Percentiles rank a stretch among this genome's conserved stretches.
These are phyloP conservation scores for Tachystola acroxantha DNA, from an alignment of 2,888 invertebrate genomes.

Conservation along the genomic window DNA sequence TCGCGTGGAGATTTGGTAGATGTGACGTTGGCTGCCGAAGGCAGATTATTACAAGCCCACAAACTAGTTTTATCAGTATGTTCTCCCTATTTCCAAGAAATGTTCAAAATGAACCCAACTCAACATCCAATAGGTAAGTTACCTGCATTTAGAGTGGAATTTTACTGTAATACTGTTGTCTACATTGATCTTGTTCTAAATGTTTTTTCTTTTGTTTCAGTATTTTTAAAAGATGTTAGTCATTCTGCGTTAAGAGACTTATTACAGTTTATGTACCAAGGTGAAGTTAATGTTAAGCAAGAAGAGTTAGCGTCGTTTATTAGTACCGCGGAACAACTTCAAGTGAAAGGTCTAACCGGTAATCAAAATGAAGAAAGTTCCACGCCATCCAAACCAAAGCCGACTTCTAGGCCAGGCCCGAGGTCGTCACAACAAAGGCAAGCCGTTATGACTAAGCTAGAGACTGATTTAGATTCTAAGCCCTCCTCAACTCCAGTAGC, in stretches of 20 bases:
- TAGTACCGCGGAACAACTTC: slow-evolving; percentile 84
- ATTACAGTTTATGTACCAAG: slow-evolving; percentile 85
- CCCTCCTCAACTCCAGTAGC: slow-evolving; percentile 80
- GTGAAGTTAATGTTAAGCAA: slow-evolving; percentile 85
- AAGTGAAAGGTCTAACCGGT: slow-evolving; percentile 84
- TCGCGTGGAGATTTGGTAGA: slow-evolving; percentile 84
- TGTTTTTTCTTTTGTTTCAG: slow-evolving; percentile 59
- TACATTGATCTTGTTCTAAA: slow-evolving; percentile 8
- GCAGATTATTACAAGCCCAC: slow-evolving; percentile 84
- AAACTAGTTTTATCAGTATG: slow-evolving; percentile 85
- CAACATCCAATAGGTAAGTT: slow-evolving; percentile 82
- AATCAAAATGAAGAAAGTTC: slow-evolving; percentile 79
- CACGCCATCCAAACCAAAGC: slow-evolving; percentile 78
- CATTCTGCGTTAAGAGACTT: slow-evolving; percentile 83
- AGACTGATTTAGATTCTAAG: slow-evolving; percentile 80
- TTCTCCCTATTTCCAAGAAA: slow-evolving; percentile 85
- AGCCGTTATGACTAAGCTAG: slow-evolving; percentile 80
- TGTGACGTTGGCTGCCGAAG: slow-evolving; percentile 84
- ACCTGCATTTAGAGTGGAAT: slow-evolving; percentile 4
- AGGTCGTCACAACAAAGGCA: slow-evolving; percentile 81
- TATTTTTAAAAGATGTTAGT: slow-evolving; percentile 84
- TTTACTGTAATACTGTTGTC: slow-evolving; percentile 3
- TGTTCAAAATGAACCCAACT: slow-evolving; percentile 84
- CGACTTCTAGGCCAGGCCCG: slow-evolving; percentile 79
- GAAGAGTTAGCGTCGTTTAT: slow-evolving; percentile 84